phyloP scores from a whole-genome alignment of 2,888 invertebrate genomes.

The Sepioteuthis lessoniana region DNA sequence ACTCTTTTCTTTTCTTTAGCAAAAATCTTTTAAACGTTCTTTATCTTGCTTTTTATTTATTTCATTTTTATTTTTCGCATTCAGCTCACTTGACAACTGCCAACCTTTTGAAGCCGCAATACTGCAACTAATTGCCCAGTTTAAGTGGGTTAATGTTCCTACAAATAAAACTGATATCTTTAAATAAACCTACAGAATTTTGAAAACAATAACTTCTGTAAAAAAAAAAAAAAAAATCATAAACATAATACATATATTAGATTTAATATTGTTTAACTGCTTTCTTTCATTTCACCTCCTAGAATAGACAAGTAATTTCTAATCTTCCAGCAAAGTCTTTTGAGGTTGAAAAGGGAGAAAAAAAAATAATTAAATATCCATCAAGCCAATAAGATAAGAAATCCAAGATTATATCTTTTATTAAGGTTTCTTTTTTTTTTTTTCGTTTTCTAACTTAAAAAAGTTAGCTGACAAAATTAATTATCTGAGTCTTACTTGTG shows the following conservation, averaged over 20 bases:
- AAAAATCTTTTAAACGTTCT: background rate
- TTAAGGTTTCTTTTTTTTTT: no score
- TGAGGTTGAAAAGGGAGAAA: background rate
- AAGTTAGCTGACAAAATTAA: background rate
- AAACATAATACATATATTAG: background rate
- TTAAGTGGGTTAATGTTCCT: background rate
- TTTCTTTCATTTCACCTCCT: background rate
- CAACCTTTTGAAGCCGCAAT: constrained; percentile 10
- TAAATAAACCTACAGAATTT: background rate
- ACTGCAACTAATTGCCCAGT: background rate
- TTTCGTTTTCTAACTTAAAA: background rate
- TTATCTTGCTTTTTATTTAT: background rate
- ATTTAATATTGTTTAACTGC: background rate
- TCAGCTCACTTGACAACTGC: background rate
- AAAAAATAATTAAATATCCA: background rate
- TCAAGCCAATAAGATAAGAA: background rate
- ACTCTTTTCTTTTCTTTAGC: background rate
- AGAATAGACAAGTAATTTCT: background rate
- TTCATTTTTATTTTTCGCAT: background rate
- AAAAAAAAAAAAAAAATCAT: background rate
- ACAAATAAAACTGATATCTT: background rate
- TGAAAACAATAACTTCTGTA: background rate
- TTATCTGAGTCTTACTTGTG: background rate
- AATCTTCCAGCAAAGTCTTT: background rate
- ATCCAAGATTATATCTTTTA: no score